Evolutionary conservation across 2,113 vertebrate species (phyloP).

Genomic region (Patagioenas fasciata): DNA sequence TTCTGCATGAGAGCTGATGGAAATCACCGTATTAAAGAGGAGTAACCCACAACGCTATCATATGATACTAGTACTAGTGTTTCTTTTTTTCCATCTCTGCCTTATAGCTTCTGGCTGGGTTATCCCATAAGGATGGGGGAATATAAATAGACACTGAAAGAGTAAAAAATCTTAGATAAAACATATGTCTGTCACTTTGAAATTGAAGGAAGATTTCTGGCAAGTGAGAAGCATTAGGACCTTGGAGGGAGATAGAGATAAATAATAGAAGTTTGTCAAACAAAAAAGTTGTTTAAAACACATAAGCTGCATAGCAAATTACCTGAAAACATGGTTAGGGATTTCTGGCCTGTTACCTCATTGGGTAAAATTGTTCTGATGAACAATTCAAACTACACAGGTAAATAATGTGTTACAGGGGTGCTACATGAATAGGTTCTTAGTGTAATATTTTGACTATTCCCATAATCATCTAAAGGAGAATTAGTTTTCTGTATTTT

Average conservation of each 20-base stretch:
- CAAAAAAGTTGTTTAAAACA: neutral
- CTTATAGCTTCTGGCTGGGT: neutral
- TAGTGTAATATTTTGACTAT: neutral
- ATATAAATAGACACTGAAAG: neutral
- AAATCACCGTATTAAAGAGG: neutral
- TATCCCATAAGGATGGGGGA: neutral
- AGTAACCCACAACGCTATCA: neutral
- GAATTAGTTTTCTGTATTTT: neutral
- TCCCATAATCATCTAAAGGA: neutral
- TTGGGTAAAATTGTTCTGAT: neutral
- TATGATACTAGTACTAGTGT: neutral
- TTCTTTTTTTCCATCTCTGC: neutral
- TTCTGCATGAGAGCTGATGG: neutral
- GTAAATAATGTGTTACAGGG: neutral
- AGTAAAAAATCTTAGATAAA: neutral
- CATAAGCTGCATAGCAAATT: neutral
- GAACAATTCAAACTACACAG: neutral
- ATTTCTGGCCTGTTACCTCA: neutral
- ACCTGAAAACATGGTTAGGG: neutral
- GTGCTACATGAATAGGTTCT: neutral
- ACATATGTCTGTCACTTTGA: neutral
- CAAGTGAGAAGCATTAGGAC: neutral
- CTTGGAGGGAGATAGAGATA: neutral
- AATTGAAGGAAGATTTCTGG: neutral
- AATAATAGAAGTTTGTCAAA: neutral